These are phyloP conservation scores for Stichopus chloronotus DNA, from an alignment of 35 echinoderm and acorn worm genomes.

Conservation along the genomic window DNA sequence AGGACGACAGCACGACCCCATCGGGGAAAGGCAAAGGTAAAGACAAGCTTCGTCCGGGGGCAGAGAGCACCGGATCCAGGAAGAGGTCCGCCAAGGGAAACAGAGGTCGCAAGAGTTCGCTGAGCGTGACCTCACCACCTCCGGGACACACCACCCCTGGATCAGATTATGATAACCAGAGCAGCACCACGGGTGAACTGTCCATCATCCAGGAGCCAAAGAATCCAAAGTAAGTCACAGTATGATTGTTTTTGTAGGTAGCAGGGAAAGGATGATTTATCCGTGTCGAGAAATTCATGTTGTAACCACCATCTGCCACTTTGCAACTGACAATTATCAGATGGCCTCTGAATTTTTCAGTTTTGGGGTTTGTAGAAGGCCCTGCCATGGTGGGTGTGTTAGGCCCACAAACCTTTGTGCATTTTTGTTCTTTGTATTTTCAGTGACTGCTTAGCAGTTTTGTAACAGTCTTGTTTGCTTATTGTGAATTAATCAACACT, in stretches of 20 bases:
- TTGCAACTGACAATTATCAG: too few relatives aligned
- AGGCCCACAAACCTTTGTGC: too few relatives aligned
- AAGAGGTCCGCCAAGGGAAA: slow-evolving; percentile 77
- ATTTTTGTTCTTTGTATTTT: too few relatives aligned
- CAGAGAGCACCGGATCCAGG: slow-evolving; percentile 82
- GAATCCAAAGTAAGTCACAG: slow-evolving; percentile 75
- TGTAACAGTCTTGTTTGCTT: too few relatives aligned
- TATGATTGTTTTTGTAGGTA: not conserved
- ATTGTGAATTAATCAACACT: too few relatives aligned
- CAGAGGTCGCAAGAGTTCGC: slow-evolving; percentile 87
- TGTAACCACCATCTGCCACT: too few relatives aligned
- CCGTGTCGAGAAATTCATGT: too few relatives aligned
- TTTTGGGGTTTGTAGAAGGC: too few relatives aligned
- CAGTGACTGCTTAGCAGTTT: too few relatives aligned
- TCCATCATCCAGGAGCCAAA: slow-evolving; percentile 90
- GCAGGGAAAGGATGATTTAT: too few relatives aligned
- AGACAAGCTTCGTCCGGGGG: slow-evolving; percentile 80
- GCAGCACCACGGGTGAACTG: slow-evolving; percentile 86
- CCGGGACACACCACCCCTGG: slow-evolving; percentile 86
- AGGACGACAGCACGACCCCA: slow-evolving; percentile 91
- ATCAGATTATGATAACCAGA: slow-evolving; percentile 92
- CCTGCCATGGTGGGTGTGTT: too few relatives aligned
- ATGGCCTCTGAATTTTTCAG: too few relatives aligned
- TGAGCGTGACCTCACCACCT: slow-evolving; percentile 85
- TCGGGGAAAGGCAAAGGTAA: slow-evolving; percentile 87